Conservation (phyloP, 2,888 invertebrate genomes). For the Galerucella calmariensis region DNA sequence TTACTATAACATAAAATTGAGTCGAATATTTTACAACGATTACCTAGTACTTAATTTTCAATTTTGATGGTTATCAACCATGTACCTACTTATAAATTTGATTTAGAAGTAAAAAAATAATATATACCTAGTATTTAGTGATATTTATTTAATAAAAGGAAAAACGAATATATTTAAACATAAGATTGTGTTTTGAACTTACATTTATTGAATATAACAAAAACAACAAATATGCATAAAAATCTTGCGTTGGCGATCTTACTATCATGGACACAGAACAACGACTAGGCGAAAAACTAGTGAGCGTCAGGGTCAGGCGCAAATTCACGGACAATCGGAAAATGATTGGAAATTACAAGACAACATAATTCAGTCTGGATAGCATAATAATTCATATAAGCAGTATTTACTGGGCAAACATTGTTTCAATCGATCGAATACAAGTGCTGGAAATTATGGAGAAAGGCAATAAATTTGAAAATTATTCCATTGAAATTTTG, state of each 20-base stretch:
- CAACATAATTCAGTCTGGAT: not conserved
- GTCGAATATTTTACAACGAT: too few relatives aligned
- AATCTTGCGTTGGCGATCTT: conserved; percentile 10
- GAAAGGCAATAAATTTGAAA: too few relatives aligned
- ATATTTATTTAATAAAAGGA: too few relatives aligned
- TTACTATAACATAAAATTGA: too few relatives aligned
- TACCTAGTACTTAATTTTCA: too few relatives aligned
- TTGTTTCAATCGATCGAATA: not conserved
- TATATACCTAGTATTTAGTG: too few relatives aligned
- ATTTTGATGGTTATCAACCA: too few relatives aligned
- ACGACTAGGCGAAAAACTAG: conserved; percentile 10
- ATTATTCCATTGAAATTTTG: too few relatives aligned
- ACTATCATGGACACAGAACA: not conserved
- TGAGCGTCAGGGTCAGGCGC: conserved; percentile 19
- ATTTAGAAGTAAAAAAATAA: too few relatives aligned
- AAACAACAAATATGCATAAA: not conserved
- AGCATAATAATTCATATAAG: not conserved
- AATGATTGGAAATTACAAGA: conserved; percentile 20
- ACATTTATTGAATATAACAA: not conserved
- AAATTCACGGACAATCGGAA: conserved; percentile 35
- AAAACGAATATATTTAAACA: too few relatives aligned
- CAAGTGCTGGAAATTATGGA: not conserved
- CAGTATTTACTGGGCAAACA: not conserved
- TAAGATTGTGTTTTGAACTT: not conserved
- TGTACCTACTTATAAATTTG: too few relatives aligned